Evolutionary conservation across 2,113 vertebrate species (phyloP), one percentile per base, ranked within the genome.

Genomic region (Platycercus adscitus): DNA sequence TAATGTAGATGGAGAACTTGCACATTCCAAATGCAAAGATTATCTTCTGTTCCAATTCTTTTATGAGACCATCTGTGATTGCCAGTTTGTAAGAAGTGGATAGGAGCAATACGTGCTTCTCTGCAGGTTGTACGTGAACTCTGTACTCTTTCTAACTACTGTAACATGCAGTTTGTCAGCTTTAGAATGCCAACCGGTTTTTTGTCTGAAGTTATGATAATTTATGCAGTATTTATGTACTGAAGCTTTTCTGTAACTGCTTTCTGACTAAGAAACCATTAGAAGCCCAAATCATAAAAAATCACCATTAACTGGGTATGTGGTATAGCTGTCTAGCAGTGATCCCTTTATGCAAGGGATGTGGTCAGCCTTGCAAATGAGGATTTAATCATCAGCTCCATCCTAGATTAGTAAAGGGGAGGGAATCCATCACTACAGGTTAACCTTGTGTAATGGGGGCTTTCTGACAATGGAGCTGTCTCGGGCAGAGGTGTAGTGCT

Each of bases 201-300:
- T 88, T 73, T 83, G 90, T 80, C 76, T 79, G 90, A 95, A 93
- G 25, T 87, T 96, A 96, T 97, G 93, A 89, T 94, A 93, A 98
- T 97, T 80, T 95, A 97, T 97, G 96, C 91, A 93, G 63, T 88
- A 84, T 97, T 97, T 96, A 82, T 94, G 83, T 97, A 78, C 81
- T 81, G 29, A 89, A 88, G 47, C 37, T 70, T 96, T 95, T 81
- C 88, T 65, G n/a, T 95, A 86, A 96, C 88, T 88, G 95, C 58
- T 97, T 96, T 93, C 71, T 93, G 89, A 96, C 83, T 94, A 94
- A 95, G 93, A 88, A 97, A 95, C 85, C 92, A 97, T 97, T 96
- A 97, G 84, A 47, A 96, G 63, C n/a, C 85, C 70, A 77, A 91
- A 97, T 87, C 89, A 95, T 52, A 86, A 89, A 89, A 92, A 95